Evolutionary conservation across 2,113 vertebrate species (phyloP), one percentile per base, ranked within the genome.

Genomic region (Xiphias gladius): DNA sequence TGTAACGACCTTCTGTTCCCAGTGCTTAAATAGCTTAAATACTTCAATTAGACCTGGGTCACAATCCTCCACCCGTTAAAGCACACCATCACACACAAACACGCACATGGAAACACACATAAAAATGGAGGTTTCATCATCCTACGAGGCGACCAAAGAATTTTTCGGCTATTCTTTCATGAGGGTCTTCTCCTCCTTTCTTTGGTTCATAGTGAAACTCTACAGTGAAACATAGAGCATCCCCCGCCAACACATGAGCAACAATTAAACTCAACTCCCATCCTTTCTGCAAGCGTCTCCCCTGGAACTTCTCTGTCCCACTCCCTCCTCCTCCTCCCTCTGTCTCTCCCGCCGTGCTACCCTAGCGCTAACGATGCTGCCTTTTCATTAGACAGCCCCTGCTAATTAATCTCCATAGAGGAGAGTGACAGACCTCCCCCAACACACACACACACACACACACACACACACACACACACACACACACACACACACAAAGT

Each of bases 391-490:
- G 93, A 95, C 93, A 94, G 93, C 90, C 90, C 91, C 81, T 89
- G 92, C 94, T 96, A 96, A 96, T 96, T 95, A 95, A 95, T 94
- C 94, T 96, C 93, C 91, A 95, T 92, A 95, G 93, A 95, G 90
- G 88, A 91, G 92, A 95, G 93, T 94, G 93, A 93, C 93, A 93
- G 93, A 93, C 90, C 92, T 92, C 92, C 91, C 90, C 88, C 55
- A 90, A 85, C 66, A 93, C 82, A 84, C 79, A 88, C 85, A 86
- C 57, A 87, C 37, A 74, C 32, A 35, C 32, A 35, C 32, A 35
- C 32, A 35, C 32, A 35, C 32, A 35, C 32, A 35, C 32, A 35
- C 32, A 35, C 32, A 35, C 32, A 35, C 32, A 85, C 65, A 93
- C 82, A 84, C 79, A 88, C 85, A 35, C 32, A 85, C 65, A 93